Conservation (phyloP, 1,140 invertebrate species). For the Helicoverpa zea region DNA sequence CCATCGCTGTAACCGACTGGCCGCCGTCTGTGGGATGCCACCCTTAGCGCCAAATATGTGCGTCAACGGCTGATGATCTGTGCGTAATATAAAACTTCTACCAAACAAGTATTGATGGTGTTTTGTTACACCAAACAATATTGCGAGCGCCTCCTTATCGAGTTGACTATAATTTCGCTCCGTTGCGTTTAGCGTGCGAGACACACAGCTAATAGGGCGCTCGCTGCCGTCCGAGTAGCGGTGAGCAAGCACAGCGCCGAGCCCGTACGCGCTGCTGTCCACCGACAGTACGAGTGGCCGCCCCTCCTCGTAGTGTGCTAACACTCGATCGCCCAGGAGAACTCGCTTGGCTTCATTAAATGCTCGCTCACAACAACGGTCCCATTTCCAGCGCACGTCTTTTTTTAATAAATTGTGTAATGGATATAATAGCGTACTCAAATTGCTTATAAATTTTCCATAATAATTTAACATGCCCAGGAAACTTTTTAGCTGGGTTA, state of each 20-base stretch:
- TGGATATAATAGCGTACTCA: slow-evolving; percentile 6
- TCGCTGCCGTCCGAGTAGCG: slow-evolving; percentile 21
- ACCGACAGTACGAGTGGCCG: slow-evolving; percentile 20
- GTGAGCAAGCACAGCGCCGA: slow-evolving; percentile 41
- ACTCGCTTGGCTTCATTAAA: slow-evolving; percentile 28
- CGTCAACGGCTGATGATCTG: slow-evolving; percentile 2
- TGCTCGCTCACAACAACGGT: slow-evolving; percentile 7
- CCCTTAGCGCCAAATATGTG: slow-evolving; percentile 1
- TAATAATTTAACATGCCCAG: too few species aligned
- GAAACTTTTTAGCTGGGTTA: too few species aligned
- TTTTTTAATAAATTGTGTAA: slow-evolving; percentile 42
- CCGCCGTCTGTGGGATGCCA: slow-evolving; percentile 25
- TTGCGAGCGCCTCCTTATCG: slow-evolving; percentile 57
- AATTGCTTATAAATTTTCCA: too few species aligned
- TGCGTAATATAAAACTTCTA: background rate
- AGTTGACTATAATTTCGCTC: slow-evolving; percentile 62
- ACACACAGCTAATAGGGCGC: slow-evolving; percentile 58
- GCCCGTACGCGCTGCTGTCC: slow-evolving; percentile 42
- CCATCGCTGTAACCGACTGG: slow-evolving; percentile 29
- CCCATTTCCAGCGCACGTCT: slow-evolving; percentile 34
- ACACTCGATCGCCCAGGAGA: slow-evolving; percentile 8
- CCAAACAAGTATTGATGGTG: slow-evolving; percentile 38
- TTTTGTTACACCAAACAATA: slow-evolving; percentile 27
- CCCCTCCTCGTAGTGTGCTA: slow-evolving; percentile 34
- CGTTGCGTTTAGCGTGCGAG: slow-evolving; percentile 59